Conservation (phyloP, 2,888 invertebrate genomes). For the Coenonympha arcania region DNA sequence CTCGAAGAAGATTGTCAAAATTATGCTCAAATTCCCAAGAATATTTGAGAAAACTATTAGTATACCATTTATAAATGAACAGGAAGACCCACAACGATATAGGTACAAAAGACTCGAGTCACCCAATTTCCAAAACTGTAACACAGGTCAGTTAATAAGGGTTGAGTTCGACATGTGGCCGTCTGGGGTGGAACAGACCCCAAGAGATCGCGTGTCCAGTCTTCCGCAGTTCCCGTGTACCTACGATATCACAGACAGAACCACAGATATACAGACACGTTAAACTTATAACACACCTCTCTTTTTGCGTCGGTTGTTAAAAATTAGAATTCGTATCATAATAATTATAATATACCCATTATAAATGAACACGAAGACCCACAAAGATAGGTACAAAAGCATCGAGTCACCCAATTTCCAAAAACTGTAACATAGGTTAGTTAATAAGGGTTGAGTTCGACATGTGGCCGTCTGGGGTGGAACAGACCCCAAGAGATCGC, state of each 20-base stretch:
- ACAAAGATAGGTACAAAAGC: background rate
- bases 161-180: slow-evolving; percentile 71
- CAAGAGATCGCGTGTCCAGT: slow-evolving; percentile 11
- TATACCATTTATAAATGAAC: no score
- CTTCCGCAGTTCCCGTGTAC: slow-evolving; percentile 4
- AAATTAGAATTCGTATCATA: no score
- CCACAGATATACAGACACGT: no score
- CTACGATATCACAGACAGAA: no score
- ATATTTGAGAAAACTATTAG: no score
- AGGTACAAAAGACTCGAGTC: background rate
- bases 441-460: slow-evolving; percentile 81
- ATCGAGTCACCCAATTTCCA: slow-evolving; percentile 61
- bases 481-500: slow-evolving; percentile 9
- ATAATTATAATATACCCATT: no score
- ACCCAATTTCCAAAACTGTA: slow-evolving; percentile 76
- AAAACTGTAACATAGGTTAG: slow-evolving; percentile 78
- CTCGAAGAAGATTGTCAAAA: no score
- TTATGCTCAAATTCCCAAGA: no score
- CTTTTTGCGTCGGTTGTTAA: no score
- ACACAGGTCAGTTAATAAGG: slow-evolving; percentile 79
- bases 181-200: slow-evolving; percentile 10
- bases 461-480: slow-evolving; percentile 14
- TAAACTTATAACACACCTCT: no score
- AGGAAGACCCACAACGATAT: slow-evolving; percentile 1
- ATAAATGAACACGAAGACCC: background rate